Evolutionary conservation across 2,113 vertebrate species (phyloP).

Genomic region (Hucho hucho): DNA sequence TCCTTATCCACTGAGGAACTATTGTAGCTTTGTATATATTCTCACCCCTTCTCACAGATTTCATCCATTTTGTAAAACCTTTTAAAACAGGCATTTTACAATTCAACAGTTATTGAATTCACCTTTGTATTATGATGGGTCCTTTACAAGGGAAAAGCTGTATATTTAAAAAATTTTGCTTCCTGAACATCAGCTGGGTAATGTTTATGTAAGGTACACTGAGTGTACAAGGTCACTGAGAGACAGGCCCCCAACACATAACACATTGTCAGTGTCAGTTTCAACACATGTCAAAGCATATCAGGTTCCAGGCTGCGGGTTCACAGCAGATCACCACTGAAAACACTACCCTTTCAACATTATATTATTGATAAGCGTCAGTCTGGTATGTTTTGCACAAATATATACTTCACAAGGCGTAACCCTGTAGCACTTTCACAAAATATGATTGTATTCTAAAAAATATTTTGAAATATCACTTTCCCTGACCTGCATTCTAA

Average conservation of each 20-base stretch:
- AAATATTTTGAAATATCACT: slow-evolving; percentile 35
- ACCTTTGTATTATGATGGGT: slow-evolving; percentile 35
- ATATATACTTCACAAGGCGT: no score
- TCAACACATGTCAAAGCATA: slow-evolving; percentile 25
- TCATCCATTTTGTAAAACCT: no score
- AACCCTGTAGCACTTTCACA: neutral
- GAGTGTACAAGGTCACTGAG: slow-evolving; percentile 1
- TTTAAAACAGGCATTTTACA: neutral
- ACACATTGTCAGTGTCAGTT: slow-evolving; percentile 38
- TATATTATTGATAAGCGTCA: no score
- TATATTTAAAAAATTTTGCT: neutral
- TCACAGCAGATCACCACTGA: slow-evolving; percentile 47
- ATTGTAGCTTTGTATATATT: no score
- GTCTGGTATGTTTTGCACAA: no score
- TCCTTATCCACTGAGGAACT: neutral
- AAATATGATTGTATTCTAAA: slow-evolving; percentile 42
- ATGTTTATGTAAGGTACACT: neutral
- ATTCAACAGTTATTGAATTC: slow-evolving; percentile 51
- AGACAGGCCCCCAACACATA: slow-evolving; percentile 38
- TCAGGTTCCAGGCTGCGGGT: neutral
- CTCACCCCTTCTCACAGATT: no score
- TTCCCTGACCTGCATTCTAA: slow-evolving; percentile 51
- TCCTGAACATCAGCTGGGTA: neutral
- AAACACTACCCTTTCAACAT: slow-evolving; percentile 18
- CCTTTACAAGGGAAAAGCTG: neutral